Evolutionary conservation across 1,140 invertebrate species (phyloP).

Genomic region (Diachasma alloeum): DNA sequence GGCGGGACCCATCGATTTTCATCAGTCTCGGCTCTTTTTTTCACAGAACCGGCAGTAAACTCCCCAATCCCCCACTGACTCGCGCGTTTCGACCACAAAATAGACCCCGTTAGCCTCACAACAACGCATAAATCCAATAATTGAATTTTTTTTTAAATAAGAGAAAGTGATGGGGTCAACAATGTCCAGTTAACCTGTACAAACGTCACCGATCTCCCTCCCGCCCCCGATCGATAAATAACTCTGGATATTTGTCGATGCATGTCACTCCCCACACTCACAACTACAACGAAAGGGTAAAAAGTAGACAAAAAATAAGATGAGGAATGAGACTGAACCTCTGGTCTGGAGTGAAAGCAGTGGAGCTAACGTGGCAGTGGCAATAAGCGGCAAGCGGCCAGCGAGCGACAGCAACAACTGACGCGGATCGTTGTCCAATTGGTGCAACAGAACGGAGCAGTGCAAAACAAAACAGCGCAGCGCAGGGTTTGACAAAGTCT

Average conservation of each 20-base stretch:
- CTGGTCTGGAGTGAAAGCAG: neutral
- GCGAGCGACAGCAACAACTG: neutral
- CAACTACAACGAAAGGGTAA: neutral
- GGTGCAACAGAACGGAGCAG: neutral
- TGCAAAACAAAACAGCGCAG: neutral
- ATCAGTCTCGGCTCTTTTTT: neutral
- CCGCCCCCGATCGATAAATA: neutral
- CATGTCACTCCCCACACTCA: neutral
- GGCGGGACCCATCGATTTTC: conserved; percentile 14
- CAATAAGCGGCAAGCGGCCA: neutral
- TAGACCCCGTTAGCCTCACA: no score
- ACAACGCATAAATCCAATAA: neutral
- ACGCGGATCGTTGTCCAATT: neutral
- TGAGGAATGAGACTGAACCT: neutral
- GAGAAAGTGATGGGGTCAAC: neutral
- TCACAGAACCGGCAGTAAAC: neutral
- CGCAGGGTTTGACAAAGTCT: neutral
- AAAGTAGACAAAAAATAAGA: neutral
- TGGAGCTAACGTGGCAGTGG: neutral
- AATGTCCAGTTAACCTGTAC: neutral
- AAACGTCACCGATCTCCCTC: neutral
- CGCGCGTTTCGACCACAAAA: no score
- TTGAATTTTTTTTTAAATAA: neutral
- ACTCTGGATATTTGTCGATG: neutral
- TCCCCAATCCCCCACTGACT: neutral